Percentiles rank a stretch among this genome's conserved stretches.
These are phyloP conservation scores for Daboia siamensis DNA, from an alignment of 2,113 vertebrate genomes.

Conservation along the genomic window DNA sequence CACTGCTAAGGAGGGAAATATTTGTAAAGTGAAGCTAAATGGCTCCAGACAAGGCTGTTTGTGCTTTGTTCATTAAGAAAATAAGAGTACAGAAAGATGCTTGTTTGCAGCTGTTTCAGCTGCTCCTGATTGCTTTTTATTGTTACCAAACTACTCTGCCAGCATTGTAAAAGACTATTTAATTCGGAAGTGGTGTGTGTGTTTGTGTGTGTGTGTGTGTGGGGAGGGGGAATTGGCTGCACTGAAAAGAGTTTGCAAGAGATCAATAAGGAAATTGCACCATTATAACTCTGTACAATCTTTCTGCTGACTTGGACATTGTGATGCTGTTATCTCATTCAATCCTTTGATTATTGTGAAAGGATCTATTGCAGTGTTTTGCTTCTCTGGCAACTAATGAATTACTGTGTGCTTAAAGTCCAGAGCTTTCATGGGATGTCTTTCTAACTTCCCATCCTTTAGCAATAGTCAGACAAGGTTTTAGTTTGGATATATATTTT, in stretches of 20 bases:
- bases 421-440: background rate
- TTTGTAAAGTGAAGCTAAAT: background rate
- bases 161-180: background rate
- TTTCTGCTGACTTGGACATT: background rate
- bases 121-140: background rate
- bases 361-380: background rate
- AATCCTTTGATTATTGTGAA: background rate
- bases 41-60: background rate
- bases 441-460: background rate
- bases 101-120: background rate
- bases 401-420: background rate
- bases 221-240: rapidly evolving
- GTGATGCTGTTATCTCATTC: background rate
- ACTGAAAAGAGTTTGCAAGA: background rate
- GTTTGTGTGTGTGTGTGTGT: too few species aligned
- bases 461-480: background rate
- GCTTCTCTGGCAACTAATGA: background rate
- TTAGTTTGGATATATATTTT: background rate
- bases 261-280: background rate
- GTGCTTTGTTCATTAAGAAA: background rate
- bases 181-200: background rate
- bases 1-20: background rate
- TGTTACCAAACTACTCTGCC: background rate
- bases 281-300: background rate
- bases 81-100: background rate